These are phyloP conservation scores for Auanema sp. DNA, from an alignment of 2,888 invertebrate species.

Conservation along the genomic window DNA sequence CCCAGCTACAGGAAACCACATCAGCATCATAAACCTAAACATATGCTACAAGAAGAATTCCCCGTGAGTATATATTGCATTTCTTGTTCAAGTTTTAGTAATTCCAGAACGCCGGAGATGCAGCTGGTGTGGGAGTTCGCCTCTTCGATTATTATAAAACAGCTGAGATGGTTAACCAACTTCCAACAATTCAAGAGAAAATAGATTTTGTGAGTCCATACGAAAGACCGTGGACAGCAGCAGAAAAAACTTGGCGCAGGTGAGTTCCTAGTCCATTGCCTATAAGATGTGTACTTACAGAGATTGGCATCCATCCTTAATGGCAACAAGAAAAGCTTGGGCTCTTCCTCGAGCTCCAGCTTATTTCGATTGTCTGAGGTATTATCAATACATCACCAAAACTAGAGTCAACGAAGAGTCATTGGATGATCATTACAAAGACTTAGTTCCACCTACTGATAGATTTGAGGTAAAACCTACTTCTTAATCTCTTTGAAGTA, in stretches of 20 bases:
- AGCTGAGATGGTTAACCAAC: slow-evolving; percentile 47
- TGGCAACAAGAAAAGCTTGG: slow-evolving; percentile 58
- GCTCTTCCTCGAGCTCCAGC: slow-evolving; percentile 47
- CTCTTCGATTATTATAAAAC: slow-evolving; percentile 61
- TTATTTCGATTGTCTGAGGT: slow-evolving; percentile 56
- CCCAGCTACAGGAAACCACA: slow-evolving; percentile 43
- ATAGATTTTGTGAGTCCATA: slow-evolving; percentile 61
- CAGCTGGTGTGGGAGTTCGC: slow-evolving; percentile 47
- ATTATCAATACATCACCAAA: slow-evolving; percentile 59
- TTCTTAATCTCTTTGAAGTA: background rate
- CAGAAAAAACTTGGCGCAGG: slow-evolving; percentile 59
- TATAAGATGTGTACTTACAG: background rate
- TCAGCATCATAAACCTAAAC: slow-evolving; percentile 33
- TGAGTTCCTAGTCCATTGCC: slow-evolving; percentile 8
- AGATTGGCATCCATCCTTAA: slow-evolving; percentile 41
- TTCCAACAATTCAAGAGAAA: slow-evolving; percentile 54
- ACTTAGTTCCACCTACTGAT: slow-evolving; percentile 37
- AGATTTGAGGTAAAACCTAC: slow-evolving; percentile 29
- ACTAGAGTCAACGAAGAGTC: slow-evolving; percentile 40
- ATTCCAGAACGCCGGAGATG: slow-evolving; percentile 45
- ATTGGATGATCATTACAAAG: slow-evolving; percentile 43
- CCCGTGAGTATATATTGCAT: slow-evolving; percentile 21
- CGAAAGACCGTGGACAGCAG: slow-evolving; percentile 55
- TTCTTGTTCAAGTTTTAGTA: background rate
- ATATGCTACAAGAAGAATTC: slow-evolving; percentile 52